These are phyloP conservation scores for Rhinophrynus dorsalis DNA, from an alignment of 2,797 vertebrate genomes.

Conservation along the genomic window DNA sequence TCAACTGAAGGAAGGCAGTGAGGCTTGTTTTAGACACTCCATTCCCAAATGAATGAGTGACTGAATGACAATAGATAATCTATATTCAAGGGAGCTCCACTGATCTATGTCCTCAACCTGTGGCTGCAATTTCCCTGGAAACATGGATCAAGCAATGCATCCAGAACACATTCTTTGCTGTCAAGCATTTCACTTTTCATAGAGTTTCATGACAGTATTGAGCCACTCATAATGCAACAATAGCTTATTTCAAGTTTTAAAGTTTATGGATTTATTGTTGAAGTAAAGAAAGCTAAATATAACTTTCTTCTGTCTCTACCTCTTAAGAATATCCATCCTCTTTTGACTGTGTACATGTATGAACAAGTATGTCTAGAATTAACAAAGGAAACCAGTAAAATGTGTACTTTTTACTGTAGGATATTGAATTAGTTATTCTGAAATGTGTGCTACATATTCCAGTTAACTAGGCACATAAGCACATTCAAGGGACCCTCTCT, in stretches of 20 bases:
- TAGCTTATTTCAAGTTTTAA: conserved; percentile 42
- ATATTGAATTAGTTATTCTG: too few species aligned
- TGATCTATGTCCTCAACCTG: conserved; percentile 48
- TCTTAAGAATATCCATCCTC: background rate
- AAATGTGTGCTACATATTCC: too few species aligned
- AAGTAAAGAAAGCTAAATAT: conserved; percentile 30
- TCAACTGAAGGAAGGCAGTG: conserved; percentile 16
- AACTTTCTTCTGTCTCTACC: conserved; percentile 9
- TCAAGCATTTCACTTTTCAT: conserved; percentile 45
- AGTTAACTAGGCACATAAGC: too few species aligned
- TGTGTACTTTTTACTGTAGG: background rate
- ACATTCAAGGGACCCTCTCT: too few species aligned
- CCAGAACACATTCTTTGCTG: conserved; percentile 45
- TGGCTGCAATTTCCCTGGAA: conserved; percentile 48
- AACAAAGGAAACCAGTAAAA: background rate
- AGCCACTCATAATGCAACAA: conserved; percentile 41
- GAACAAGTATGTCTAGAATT: conserved; percentile 15
- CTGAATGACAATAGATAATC: conserved; percentile 50
- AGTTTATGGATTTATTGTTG: conserved; percentile 29
- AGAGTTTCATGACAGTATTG: conserved; percentile 42
- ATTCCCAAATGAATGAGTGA: conserved; percentile 44
- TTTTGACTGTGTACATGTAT: conserved; percentile 1
- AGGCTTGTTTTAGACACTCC: conserved; percentile 37
- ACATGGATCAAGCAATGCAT: conserved; percentile 47
- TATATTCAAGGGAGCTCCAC: conserved; percentile 47